These are phyloP conservation scores for Caerostris darwini DNA, from an alignment of 1,140 invertebrate genomes.

Conservation along the genomic window DNA sequence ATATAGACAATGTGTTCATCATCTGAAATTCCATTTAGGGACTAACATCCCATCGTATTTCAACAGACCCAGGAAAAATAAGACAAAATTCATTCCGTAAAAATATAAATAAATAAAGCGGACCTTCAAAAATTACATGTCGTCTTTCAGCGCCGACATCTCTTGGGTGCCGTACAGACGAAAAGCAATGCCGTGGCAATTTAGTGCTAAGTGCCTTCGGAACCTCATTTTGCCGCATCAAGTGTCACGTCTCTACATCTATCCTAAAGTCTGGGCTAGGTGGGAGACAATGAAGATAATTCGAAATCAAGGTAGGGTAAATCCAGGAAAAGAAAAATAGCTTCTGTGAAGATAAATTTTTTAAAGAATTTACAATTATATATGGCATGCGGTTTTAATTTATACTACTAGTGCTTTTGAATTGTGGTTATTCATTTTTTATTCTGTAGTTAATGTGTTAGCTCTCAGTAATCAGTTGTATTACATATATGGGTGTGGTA, in stretches of 20 bases:
- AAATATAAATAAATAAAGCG: neutral
- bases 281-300: neutral
- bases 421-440: too few relatives aligned
- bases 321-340: neutral
- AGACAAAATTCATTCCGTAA: neutral
- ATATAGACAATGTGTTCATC: neutral
- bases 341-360: neutral
- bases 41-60: neutral
- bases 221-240: neutral
- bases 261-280: neutral
- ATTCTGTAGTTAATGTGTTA: too few relatives aligned
- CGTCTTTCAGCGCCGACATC: neutral
- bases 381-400: too few relatives aligned
- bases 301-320: neutral
- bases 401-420: too few relatives aligned
- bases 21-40: neutral
- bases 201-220: constrained; percentile 5
- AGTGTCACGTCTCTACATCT: neutral
- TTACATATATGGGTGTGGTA: too few relatives aligned
- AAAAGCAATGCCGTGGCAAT: neutral
- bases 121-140: neutral
- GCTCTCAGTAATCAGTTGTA: too few relatives aligned
- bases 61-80: neutral
- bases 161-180: neutral
- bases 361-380: too few relatives aligned